Base-by-base conservation (phyloP, 2,888 invertebrate species). In the Drosophila greeni region DNA sequence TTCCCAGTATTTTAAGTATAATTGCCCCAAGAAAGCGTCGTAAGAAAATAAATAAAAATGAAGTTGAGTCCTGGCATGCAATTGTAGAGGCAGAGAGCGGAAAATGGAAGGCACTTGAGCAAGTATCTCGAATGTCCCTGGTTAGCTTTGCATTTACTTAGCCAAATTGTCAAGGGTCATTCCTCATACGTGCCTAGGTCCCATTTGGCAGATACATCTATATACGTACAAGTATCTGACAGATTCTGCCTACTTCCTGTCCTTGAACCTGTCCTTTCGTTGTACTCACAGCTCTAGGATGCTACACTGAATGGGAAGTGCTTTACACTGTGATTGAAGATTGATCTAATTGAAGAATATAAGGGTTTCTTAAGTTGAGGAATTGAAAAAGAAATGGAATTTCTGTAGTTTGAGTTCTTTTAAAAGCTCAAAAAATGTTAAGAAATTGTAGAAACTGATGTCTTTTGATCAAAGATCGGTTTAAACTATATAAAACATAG, bases 131-230 rank as follows among this genome's bases (percentile, higher is more conserved):
- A 11, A 43, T 43, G 18, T 53, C 26, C 33, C 12, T 11, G 7
- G 54, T 18, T 52, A 20, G 26, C 36, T 55, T 20, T 26, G 58
- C 37, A 58, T 39, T 37, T 45, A 58, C 59, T 60, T 60, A 39
- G 59, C 37, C 31, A 60, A 60, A 58, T 59, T 60, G 59, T 45
- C 45, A 59, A 60, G 59, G 60, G 60, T 39, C 60, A 60, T 47
- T 59, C 60, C 37, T 26, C 45, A 58, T 45, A 59, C 59, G 59
- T 59, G 59, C 37, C n/a, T n/a, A 7, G 23, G 37, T 2, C 8
- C 45, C n/a, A 26, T 36, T 49, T 36, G 8, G 52, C 11, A 24
- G 31, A 24, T 18, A 29, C 9, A 20, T 58, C 14, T n/a, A 9
- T 1, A n/a, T 24, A 9, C 3, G 40, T 9, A 23, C 20, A 43